phyloP scores from a whole-genome alignment of 2,888 invertebrate species.

The Drosophila cyrtoloma region DNA sequence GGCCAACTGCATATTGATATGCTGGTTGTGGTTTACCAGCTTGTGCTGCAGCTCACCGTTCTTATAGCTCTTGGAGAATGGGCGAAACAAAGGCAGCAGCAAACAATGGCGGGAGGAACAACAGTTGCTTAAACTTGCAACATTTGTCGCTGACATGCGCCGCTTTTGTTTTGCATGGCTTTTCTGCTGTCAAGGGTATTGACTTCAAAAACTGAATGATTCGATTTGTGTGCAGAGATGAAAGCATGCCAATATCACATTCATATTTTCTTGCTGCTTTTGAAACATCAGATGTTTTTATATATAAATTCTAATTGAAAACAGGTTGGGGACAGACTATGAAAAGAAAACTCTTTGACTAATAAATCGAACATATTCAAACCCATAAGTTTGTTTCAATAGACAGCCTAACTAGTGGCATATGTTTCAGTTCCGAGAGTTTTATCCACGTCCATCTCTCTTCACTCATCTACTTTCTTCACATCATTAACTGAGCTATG shows the following conservation, averaged over 20 bases:
- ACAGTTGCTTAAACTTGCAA: slow-evolving; percentile 17
- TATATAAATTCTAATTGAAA: background rate
- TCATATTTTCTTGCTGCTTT: background rate
- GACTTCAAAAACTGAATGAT: background rate
- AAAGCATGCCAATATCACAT: background rate
- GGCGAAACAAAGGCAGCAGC: slow-evolving; percentile 19
- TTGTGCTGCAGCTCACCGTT: background rate
- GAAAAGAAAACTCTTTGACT: background rate
- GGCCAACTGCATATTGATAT: slow-evolving; percentile 37
- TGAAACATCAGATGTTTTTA: background rate
- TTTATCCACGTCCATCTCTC: too few relatives aligned
- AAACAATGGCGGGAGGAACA: background rate
- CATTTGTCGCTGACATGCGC: slow-evolving; percentile 30
- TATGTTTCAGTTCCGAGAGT: too few relatives aligned
- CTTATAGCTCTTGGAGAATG: slow-evolving; percentile 32
- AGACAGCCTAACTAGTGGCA: too few relatives aligned
- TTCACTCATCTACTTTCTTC: too few relatives aligned
- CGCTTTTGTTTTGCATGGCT: slow-evolving; percentile 14
- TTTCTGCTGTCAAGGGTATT: background rate
- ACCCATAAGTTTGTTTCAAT: background rate
- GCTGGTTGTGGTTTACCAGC: slow-evolving; percentile 9
- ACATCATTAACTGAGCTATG: background rate
- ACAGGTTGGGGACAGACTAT: background rate
- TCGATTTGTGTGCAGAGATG: background rate
- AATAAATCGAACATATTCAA: background rate